Base-by-base conservation (phyloP, 2,797 vertebrate species). In the Sarcophilus harrisii region DNA sequence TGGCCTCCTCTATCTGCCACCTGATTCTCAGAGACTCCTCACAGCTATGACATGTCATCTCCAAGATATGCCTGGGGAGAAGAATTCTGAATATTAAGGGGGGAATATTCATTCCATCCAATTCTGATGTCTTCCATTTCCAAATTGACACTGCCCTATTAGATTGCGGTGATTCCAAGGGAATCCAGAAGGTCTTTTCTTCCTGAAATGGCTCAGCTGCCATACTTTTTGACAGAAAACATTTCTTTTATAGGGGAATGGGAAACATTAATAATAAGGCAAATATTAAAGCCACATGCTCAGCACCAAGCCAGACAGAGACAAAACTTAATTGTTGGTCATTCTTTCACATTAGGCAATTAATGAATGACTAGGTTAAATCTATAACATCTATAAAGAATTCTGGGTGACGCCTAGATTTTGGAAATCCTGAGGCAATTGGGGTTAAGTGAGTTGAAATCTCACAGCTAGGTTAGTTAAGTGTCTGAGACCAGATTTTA, bases 381-480 rank as follows among this genome's bases (percentile, higher is more conserved):
- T 95, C 52, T 52, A 9, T 92, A 97, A 32, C 54, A 91, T 90
- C 97, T 93, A 97, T 98, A 97, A 98, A 97, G 54, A 59, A 95
- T 95, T 96, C 58, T 95, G 92, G 92, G 95, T 24, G 0, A 94
- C 96, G 94, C 95, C 92, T 96, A 93, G 96, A 97, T 92, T 97
- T 97, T 95, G 92, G 14, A 32, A 14, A n/a, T 66, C 52, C 4
- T 52, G 52, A 52, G 52, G 52, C 52, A 52, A 52, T 52, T 52
- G 52, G 52, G 52, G 52, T 52, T 52, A 52, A 52, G 52, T 52
- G 52, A n/a, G n/a, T n/a, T n/a, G n/a, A n/a, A n/a, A n/a, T n/a
- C n/a, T n/a, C n/a, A n/a, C n/a, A n/a, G n/a, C n/a, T n/a, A n/a
- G n/a, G n/a, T n/a, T n/a, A n/a, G 52, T 52, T 52, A 52, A 52